phyloP scores from a whole-genome alignment of 2,888 invertebrate species.

The Amiota mariae region DNA sequence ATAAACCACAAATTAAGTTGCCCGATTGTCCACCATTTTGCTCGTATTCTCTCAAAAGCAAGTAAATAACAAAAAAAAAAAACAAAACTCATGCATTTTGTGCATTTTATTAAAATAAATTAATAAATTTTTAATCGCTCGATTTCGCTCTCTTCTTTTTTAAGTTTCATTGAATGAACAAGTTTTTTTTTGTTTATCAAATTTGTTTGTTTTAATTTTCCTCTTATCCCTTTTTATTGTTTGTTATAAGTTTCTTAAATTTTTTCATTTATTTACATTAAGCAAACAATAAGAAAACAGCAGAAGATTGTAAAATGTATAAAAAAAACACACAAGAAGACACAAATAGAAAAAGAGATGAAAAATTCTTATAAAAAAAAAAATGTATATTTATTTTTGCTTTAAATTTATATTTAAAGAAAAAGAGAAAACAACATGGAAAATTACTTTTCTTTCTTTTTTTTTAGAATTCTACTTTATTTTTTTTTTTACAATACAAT shows the following conservation, averaged over 20 bases:
- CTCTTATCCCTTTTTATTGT: conserved; percentile 20
- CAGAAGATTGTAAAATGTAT: not conserved
- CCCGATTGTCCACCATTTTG: conserved; percentile 6
- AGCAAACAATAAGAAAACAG: conserved; percentile 20
- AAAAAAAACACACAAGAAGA: not conserved
- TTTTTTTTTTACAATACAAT: too few relatives aligned
- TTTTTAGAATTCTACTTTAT: not conserved
- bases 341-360: too few relatives aligned
- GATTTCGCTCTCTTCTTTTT: conserved; percentile 13
- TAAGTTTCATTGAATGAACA: conserved; percentile 19
- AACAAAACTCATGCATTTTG: conserved; percentile 60
- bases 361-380: too few relatives aligned
- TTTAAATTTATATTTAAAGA: too few relatives aligned
- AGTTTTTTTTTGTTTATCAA: conserved; percentile 8
- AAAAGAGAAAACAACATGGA: too few relatives aligned
- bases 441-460: too few relatives aligned
- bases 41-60: conserved; percentile 28
- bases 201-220: conserved; percentile 35
- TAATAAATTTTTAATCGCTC: conserved; percentile 19
- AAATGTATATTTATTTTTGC: too few relatives aligned
- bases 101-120: conserved; percentile 51
- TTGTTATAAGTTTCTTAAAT: not conserved
- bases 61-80: conserved; percentile 35
- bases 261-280: conserved; percentile 12
- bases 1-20: conserved; percentile 1